phyloP scores from a whole-genome alignment of 2,888 invertebrate genomes.

The Lasius platythorax region DNA sequence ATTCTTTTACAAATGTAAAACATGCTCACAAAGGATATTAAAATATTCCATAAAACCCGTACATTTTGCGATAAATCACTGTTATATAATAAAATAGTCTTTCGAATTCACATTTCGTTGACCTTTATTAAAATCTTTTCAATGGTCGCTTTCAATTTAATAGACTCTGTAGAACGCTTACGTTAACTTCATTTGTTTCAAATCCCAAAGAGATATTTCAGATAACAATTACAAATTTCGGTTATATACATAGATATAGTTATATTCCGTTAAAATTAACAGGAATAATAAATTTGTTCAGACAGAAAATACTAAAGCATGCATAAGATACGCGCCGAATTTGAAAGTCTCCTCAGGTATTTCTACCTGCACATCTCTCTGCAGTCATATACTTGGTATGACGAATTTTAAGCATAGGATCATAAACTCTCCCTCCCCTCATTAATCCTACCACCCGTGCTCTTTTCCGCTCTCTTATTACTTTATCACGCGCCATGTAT shows the following conservation, averaged over 20 bases:
- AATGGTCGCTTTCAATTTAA: neutral
- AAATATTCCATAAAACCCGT: neutral
- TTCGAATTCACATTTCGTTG: neutral
- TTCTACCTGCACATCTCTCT: neutral
- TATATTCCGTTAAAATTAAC: neutral
- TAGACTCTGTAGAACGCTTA: neutral
- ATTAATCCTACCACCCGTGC: constrained; percentile 36
- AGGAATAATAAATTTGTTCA: neutral
- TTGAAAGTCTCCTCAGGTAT: constrained; percentile 1
- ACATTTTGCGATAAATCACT: neutral
- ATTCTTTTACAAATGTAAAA: neutral
- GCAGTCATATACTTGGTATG: constrained; percentile 7
- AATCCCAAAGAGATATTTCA: neutral
- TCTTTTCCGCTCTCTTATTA: constrained; percentile 38
- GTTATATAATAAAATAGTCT: neutral
- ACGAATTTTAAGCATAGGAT: constrained; percentile 51
- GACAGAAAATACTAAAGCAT: neutral
- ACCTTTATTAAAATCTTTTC: neutral
- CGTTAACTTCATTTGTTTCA: neutral
- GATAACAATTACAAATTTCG: neutral
- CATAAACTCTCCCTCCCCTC: constrained; percentile 51
- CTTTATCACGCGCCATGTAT: constrained; percentile 55
- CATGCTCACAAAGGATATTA: neutral
- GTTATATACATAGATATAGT: neutral
- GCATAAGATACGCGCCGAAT: constrained; percentile 5